Conservation (phyloP, 1,140 invertebrate species). For the Scaptomyza pallida region DNA sequence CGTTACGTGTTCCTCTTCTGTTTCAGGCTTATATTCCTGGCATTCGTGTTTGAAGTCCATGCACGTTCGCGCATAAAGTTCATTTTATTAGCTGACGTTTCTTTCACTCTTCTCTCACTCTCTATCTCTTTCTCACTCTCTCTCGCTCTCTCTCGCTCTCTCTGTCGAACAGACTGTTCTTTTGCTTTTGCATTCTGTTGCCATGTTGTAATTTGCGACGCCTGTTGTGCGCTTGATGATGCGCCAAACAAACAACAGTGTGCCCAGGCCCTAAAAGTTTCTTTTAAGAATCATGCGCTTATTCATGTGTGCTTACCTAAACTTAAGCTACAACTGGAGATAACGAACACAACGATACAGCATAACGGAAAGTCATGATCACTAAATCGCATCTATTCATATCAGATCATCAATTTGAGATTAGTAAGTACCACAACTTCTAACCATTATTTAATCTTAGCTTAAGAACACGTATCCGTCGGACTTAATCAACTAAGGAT, state of each 20-base stretch:
- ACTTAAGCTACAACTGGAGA: too few species aligned
- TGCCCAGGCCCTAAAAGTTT: slow-evolving; percentile 20
- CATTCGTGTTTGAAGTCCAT: slow-evolving; percentile 50
- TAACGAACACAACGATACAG: too few species aligned
- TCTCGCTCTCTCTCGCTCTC: background rate
- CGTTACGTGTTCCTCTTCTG: background rate
- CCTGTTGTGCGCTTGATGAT: background rate
- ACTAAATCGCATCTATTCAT: too few species aligned
- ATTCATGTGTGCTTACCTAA: too few species aligned
- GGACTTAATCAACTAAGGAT: too few species aligned
- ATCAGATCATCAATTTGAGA: too few species aligned
- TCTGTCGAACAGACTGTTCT: background rate
- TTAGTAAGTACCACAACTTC: too few species aligned
- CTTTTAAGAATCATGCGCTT: too few species aligned
- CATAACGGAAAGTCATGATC: too few species aligned
- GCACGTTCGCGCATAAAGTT: slow-evolving; percentile 78
- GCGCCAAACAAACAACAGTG: slow-evolving; percentile 15
- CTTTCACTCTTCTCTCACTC: slow-evolving; percentile 16
- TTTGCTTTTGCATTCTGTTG: slow-evolving; percentile 34
- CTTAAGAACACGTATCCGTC: too few species aligned
- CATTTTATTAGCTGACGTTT: slow-evolving; percentile 78
- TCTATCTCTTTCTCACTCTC: background rate
- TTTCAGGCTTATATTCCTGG: background rate
- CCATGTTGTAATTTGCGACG: slow-evolving; percentile 39
- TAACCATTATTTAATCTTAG: too few species aligned